Conservation (phyloP, 2,888 invertebrate species). For the Hyles lineata region DNA sequence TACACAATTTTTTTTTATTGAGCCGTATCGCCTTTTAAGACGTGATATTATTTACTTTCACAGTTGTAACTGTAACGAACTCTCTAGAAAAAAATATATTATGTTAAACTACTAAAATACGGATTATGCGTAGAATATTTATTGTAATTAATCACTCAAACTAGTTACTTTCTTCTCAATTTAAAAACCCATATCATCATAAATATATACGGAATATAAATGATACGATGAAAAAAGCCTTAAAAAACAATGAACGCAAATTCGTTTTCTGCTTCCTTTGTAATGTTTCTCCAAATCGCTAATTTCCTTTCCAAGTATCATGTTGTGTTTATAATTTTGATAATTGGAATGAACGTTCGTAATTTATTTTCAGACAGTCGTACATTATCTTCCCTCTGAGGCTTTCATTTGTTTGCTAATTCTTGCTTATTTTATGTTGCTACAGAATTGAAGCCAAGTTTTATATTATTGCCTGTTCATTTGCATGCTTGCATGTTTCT, state of each 20-base stretch:
- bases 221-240: no score
- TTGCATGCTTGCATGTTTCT: conserved; percentile 42
- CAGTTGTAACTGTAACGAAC: no score
- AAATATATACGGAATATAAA: no score
- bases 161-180: no score
- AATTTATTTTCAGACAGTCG: background rate
- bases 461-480: conserved; percentile 7
- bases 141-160: no score
- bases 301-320: background rate
- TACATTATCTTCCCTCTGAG: background rate
- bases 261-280: background rate
- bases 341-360: background rate
- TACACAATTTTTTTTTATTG: no score
- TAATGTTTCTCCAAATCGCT: background rate
- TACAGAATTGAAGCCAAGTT: background rate
- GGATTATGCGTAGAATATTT: no score
- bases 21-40: no score
- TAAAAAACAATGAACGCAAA: background rate
- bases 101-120: no score
- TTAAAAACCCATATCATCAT: no score
- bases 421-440: background rate
- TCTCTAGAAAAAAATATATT: no score
- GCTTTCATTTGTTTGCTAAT: conserved; percentile 1
- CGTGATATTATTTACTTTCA: no score
- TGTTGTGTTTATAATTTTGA: background rate